phyloP scores from a whole-genome alignment of 2,797 vertebrate species.

The Centropyge bicolor region DNA sequence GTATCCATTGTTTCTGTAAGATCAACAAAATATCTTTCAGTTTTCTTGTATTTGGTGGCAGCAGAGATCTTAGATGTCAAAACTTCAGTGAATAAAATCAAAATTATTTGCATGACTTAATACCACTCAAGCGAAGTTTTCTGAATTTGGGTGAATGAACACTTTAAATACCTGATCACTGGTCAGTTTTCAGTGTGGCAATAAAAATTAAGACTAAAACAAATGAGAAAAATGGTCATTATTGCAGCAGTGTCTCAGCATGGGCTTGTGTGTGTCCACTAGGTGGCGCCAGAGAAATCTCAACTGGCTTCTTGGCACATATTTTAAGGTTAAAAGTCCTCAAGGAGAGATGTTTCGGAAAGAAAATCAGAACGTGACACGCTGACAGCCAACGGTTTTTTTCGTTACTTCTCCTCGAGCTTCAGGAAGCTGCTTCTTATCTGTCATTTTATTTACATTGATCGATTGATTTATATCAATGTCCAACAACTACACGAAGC shows the following conservation, averaged over 20 bases:
- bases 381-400: neutral
- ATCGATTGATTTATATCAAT: too few relatives aligned
- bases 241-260: neutral
- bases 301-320: neutral
- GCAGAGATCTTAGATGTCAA: neutral
- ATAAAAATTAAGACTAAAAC: neutral
- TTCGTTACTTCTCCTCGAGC: neutral
- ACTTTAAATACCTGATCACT: neutral
- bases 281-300: conserved; percentile 45
- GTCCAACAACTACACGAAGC: neutral
- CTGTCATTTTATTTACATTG: neutral
- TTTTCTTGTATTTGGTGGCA: neutral
- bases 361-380: too few relatives aligned
- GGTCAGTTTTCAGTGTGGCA: neutral
- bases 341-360: neutral
- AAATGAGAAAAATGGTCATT: rapidly evolving
- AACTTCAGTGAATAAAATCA: neutral
- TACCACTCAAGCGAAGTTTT: neutral
- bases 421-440: neutral
- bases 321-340: neutral
- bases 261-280: conserved; percentile 3
- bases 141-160: neutral
- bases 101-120: neutral
- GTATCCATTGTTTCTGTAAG: neutral
- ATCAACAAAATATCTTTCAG: neutral